Evolutionary conservation across 2,113 vertebrate genomes (phyloP), one percentile per base, ranked within the genome.

Genomic region (Seriola quinqueradiata): DNA sequence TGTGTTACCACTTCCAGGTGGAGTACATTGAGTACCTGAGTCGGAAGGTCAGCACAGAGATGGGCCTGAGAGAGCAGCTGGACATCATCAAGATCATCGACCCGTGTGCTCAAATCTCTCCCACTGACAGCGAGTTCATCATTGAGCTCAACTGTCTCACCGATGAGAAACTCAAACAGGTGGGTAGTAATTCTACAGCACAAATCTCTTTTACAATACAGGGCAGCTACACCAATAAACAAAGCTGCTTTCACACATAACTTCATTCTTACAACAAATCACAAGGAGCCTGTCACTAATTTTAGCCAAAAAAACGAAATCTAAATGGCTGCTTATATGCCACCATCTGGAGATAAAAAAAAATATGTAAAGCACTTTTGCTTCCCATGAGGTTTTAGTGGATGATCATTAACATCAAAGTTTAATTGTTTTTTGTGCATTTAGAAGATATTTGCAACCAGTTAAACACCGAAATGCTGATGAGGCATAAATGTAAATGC

Each of bases 31-130:
- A 99, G 69, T 99, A 99, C 90, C 92, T 99, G 86, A 99, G 98
- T 89, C 96, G 98, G 34, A 99, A 98, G 92, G 98, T 99, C 81
- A 99, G 98, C 95, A 99, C 97, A 42, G 98, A 99, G 93, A 99
- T 99, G 98, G 98, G 98, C 52, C 96, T 99, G 83, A 95, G 98
- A 78, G 98, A 99, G 88, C 98, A 99, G 91, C 97, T 99, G 82
- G 98, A 99, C 93, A 99, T 99, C 90, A 99, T 99, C 93, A 99
- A 99, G 93, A 99, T 99, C 92, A 99, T 99, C 82, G 98, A 99
- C 92, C 98, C 98, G 28, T 96, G 96, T 58, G 98, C 98, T 84
- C 98, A 99, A 87, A 99, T 99, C 71, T 99, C 98, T 0, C 98
- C 98, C 78, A 99, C 98, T 0, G 98, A 99, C 94, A 99, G 97